These are phyloP conservation scores for Bombus waltoni DNA, from an alignment of 1,140 invertebrate species.

Conservation along the genomic window DNA sequence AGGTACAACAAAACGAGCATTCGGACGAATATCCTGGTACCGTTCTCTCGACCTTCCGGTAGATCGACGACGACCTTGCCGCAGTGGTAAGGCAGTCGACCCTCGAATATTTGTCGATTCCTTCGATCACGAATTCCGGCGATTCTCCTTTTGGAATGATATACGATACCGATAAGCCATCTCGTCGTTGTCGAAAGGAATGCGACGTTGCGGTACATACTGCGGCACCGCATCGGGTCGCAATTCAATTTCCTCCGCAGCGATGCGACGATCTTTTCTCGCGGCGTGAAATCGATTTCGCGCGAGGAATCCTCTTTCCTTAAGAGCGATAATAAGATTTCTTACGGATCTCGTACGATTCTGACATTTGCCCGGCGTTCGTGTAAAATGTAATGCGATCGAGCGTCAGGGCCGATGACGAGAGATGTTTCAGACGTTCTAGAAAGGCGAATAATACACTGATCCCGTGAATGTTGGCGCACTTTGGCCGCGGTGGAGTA, in stretches of 20 bases:
- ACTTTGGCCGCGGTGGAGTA: slow-evolving; percentile 28
- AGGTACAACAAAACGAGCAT: slow-evolving; percentile 21
- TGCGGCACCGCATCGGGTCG: too few relatives aligned
- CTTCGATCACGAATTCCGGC: too few relatives aligned
- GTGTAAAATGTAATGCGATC: slow-evolving; percentile 37
- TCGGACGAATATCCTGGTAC: slow-evolving; percentile 34
- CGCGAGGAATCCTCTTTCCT: slow-evolving; percentile 5
- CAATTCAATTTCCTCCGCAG: too few relatives aligned
- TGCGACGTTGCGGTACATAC: background rate
- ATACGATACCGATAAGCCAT: too few relatives aligned
- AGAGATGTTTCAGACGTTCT: slow-evolving; percentile 34
- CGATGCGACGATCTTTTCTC: background rate
- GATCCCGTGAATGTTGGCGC: background rate
- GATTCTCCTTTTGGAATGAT: background rate
- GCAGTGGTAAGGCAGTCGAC: slow-evolving; percentile 3
- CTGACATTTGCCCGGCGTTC: slow-evolving; percentile 55
- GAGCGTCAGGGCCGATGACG: slow-evolving; percentile 21
- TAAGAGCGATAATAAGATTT: slow-evolving; percentile 19
- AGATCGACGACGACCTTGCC: slow-evolving; percentile 23
- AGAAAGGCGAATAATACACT: slow-evolving; percentile 44
- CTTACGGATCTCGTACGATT: slow-evolving; percentile 1
- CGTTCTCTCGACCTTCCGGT: slow-evolving; percentile 41
- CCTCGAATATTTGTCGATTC: slow-evolving; percentile 6
- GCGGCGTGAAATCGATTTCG: background rate
- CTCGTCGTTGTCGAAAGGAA: background rate